These are phyloP conservation scores for Platysternon megacephalum DNA, from an alignment of 2,113 vertebrate genomes.

Conservation along the genomic window DNA sequence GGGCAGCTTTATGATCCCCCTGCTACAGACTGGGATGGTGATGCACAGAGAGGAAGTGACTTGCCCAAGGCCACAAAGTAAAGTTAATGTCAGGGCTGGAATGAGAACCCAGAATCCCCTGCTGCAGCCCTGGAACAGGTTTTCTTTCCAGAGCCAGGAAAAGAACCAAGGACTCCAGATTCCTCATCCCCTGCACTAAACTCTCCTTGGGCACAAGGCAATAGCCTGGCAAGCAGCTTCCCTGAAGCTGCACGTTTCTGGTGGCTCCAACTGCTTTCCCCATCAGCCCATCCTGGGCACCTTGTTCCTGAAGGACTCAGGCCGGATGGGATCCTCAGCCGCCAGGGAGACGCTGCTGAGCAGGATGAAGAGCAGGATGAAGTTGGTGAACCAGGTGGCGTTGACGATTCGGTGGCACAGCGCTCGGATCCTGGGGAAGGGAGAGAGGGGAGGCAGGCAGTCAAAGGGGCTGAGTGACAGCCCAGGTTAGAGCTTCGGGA, in stretches of 20 bases:
- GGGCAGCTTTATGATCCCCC: no score
- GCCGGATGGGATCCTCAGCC: conserved; percentile 95
- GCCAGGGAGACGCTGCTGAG: conserved; percentile 97
- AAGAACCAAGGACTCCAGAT: background rate
- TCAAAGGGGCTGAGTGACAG: no score
- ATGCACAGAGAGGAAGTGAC: background rate
- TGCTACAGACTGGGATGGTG: no score
- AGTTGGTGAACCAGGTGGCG: conserved; percentile 97
- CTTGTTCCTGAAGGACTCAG: conserved; percentile 92
- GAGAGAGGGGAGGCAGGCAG: background rate
- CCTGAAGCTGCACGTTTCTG: background rate
- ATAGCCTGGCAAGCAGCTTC: background rate
- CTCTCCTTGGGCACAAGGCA: background rate
- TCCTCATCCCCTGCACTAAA: no score
- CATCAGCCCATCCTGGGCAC: conserved; percentile 48
- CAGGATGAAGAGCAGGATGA: conserved; percentile 98
- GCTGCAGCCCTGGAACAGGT: background rate
- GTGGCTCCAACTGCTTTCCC: background rate
- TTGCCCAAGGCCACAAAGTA: background rate
- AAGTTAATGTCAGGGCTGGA: background rate
- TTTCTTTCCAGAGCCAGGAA: background rate
- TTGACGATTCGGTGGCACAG: conserved; percentile 95
- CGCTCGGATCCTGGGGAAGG: conserved; percentile 86
- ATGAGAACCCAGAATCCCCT: background rate
- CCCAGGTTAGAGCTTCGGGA: no score